Evolutionary conservation across 2,888 invertebrate genomes (phyloP), one percentile per base, ranked within the genome.

Genomic region (Lepeophtheirus nordmannii): DNA sequence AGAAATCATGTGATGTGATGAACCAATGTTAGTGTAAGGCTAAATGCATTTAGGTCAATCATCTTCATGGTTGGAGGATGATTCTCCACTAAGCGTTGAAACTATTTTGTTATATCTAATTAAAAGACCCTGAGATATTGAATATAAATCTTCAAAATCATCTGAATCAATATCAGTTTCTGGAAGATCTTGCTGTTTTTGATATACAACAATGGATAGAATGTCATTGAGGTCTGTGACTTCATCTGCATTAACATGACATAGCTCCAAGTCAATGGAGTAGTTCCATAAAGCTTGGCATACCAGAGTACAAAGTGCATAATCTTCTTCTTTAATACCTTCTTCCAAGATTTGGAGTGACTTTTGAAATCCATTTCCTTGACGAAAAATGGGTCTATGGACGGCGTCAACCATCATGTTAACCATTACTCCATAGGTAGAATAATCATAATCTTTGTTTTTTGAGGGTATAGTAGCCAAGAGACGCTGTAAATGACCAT

Each of bases 381-480:
- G 69, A 67, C 73, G 73, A 39, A 77, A 72, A 11, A 73, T 68
- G 1, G 70, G 68, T 67, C 77, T 69, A 53, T 75, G 75, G 23
- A 76, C 75, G 65, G 75, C 73, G 68, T 78, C 78, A 11, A 74
- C 73, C 76, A 77, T 82, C 71, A 89, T 81, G 78, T 89, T 89
- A 22, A 89, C 87, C 62, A 89, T 79, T 53, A 89, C 86, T 1
- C 89, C 89, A 67, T 86, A 84, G 1, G 86, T 83, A 9, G 87
- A 85, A 73, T 84, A 84, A 72, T 82, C 80, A 60, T 22, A 53
- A 10, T 63, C 53, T 8, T 46, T 46, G 53, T 46, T 17, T 8
- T 14, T n/a, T 17, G 53, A 46, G 5, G 53, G 53, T n/a, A 46
- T 30, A 17, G 5, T 17, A 76, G 69, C 69, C 76, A 69, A 11